phyloP scores from a whole-genome alignment of 2,797 vertebrate species.

The Propithecus deckenii region DNA sequence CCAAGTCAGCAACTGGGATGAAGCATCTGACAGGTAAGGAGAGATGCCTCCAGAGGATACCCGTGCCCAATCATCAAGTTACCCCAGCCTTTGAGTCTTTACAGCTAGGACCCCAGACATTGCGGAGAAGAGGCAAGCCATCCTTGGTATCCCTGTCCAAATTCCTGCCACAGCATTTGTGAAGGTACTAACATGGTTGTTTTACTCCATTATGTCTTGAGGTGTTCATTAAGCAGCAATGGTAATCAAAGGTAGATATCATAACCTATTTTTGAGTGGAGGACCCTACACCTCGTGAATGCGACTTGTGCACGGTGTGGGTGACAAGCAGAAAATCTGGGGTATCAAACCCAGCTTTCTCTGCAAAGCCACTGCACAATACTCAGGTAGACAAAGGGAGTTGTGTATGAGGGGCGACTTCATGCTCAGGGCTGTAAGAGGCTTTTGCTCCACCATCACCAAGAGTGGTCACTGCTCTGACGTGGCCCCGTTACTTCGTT shows the following conservation, averaged over 20 bases:
- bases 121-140: background rate
- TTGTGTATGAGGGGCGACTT: no score
- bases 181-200: background rate
- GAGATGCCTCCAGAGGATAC: background rate
- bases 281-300: background rate
- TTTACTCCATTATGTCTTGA: background rate
- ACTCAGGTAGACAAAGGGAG: background rate
- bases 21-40: background rate
- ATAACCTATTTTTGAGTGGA: background rate
- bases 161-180: background rate
- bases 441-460: background rate
- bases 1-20: background rate
- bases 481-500: background rate
- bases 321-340: background rate
- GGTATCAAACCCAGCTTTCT: background rate
- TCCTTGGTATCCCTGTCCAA: background rate
- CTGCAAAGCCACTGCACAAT: background rate
- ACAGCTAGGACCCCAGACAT: background rate
- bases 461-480: background rate
- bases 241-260: background rate
- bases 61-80: background rate
- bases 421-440: background rate
- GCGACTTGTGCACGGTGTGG: background rate
- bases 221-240: background rate
- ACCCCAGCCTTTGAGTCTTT: background rate